These are phyloP conservation scores for Diadromus collaris DNA, from an alignment of 2,888 invertebrate species.

Conservation along the genomic window DNA sequence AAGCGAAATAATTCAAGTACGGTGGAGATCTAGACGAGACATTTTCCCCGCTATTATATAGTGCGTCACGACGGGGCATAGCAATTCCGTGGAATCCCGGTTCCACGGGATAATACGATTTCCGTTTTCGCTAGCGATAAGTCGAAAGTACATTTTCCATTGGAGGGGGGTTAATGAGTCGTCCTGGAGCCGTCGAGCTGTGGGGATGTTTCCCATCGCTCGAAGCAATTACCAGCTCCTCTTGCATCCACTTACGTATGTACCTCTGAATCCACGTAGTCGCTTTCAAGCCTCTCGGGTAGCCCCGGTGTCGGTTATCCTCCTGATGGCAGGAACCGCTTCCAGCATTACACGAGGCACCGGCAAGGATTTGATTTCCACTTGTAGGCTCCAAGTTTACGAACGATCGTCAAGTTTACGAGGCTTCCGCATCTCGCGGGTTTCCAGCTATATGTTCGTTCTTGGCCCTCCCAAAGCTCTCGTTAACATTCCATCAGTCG, in stretches of 20 bases:
- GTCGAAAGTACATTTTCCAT: slow-evolving; percentile 63
- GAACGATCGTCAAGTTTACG: background rate
- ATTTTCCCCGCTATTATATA: background rate
- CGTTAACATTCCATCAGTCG: background rate
- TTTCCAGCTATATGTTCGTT: background rate
- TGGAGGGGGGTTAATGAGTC: slow-evolving; percentile 56
- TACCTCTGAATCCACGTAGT: slow-evolving; percentile 23
- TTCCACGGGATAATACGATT: slow-evolving; percentile 62
- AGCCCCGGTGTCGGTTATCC: background rate
- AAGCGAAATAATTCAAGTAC: slow-evolving; percentile 19
- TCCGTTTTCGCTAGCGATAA: slow-evolving; percentile 62
- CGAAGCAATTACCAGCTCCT: slow-evolving; percentile 56
- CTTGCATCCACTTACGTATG: slow-evolving; percentile 50
- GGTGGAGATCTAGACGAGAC: slow-evolving; percentile 6
- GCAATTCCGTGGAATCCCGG: slow-evolving; percentile 60
- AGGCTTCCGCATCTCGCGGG: background rate
- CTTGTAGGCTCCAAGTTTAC: background rate
- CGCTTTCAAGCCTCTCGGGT: background rate
- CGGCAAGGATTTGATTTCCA: slow-evolving; percentile 24
- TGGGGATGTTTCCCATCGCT: slow-evolving; percentile 58
- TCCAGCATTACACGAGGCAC: slow-evolving; percentile 15
- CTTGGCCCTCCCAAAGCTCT: background rate
- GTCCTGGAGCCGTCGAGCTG: slow-evolving; percentile 22
- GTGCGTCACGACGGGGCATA: background rate
- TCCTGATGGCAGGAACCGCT: background rate